Evolutionary conservation across 2,888 invertebrate species (phyloP).

Genomic region (Uropetala carovei): DNA sequence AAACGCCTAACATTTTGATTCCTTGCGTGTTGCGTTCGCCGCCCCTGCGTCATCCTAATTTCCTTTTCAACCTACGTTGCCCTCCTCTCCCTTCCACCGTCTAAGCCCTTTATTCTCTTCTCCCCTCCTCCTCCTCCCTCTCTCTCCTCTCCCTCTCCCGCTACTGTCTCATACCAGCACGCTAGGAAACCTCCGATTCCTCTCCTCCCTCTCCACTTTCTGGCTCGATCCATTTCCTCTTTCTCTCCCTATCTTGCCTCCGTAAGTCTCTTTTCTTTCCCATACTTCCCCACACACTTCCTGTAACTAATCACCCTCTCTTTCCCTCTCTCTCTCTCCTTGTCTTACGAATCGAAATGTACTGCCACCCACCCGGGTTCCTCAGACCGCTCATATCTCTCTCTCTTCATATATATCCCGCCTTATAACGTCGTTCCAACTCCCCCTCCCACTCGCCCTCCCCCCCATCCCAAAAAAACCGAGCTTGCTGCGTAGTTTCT

Average conservation of each 20-base stretch:
- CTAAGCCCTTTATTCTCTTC: neutral
- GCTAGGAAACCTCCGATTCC: conserved; percentile 31
- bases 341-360: neutral
- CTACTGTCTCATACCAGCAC: neutral
- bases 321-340: neutral
- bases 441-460: neutral
- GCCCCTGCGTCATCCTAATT: conserved; percentile 36
- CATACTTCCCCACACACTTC: conserved; percentile 26
- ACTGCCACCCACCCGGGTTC: neutral
- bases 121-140: neutral
- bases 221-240: conserved; percentile 3
- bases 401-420: neutral
- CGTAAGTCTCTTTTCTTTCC: neutral
- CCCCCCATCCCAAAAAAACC: neutral
- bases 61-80: neutral
- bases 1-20: conserved; percentile 62
- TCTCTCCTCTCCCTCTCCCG: neutral
- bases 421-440: too few species aligned
- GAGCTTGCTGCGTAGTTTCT: neutral
- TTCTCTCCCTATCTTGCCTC: neutral
- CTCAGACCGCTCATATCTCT: neutral
- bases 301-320: conserved; percentile 52
- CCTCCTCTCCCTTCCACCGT: neutral
- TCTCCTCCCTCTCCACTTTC: neutral
- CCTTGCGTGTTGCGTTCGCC: conserved; percentile 42